Conservation (phyloP, 2,113 vertebrate species). For the Myocastor coypus region DNA sequence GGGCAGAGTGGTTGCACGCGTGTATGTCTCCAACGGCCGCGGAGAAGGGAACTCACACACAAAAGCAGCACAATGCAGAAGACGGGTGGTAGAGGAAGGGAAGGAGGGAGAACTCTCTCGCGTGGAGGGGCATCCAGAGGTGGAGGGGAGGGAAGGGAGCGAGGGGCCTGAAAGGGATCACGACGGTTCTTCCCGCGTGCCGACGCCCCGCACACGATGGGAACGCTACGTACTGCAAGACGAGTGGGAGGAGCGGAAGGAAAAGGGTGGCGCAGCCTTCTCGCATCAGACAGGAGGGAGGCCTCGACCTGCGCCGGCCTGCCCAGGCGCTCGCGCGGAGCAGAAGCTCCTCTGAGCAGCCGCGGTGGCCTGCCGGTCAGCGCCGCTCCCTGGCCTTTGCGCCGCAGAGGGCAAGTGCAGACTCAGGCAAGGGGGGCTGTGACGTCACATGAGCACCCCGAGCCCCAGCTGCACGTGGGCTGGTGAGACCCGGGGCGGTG, state of each 20-base stretch:
- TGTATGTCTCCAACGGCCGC: not conserved
- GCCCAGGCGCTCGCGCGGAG: not conserved
- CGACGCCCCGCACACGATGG: not conserved
- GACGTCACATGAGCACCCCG: accelerated
- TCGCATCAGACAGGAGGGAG: not conserved
- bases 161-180: not conserved
- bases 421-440: not conserved
- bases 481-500: not conserved
- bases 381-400: too few relatives aligned
- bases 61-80: not conserved
- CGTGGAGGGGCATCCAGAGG: not conserved
- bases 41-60: not conserved
- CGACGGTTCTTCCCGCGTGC: not conserved
- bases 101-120: accelerated
- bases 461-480: accelerated
- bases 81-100: accelerated
- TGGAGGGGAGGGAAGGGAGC: not conserved
- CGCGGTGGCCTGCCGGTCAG: accelerated
- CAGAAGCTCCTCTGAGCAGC: not conserved
- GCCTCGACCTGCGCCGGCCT: not conserved
- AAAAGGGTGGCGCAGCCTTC: not conserved
- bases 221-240: not conserved
- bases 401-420: not conserved
- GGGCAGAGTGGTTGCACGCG: not conserved
- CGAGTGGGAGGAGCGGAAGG: not conserved